These are phyloP conservation scores for Pipistrellus pipistrellus DNA, from an alignment of 2,797 vertebrate species.

Conservation along the genomic window DNA sequence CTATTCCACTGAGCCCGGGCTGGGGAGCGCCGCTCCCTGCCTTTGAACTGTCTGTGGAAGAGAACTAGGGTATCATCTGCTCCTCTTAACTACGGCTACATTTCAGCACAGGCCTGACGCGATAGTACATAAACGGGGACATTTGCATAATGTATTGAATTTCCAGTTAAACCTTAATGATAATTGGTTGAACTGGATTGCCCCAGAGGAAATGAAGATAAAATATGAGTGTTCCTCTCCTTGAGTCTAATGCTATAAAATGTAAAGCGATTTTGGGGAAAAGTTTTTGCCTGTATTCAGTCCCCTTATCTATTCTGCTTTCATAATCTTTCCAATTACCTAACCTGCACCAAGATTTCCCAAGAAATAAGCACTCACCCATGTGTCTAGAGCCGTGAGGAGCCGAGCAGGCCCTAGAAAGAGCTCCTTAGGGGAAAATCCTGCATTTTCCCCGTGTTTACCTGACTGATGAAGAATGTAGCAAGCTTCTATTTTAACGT, in stretches of 20 bases:
- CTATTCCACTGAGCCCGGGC: conserved; percentile 3
- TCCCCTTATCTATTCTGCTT: background rate
- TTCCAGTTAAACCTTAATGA: conserved; percentile 65
- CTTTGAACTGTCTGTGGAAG: conserved; percentile 6
- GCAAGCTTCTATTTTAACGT: background rate
- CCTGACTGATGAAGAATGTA: background rate
- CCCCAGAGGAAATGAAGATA: conserved; percentile 73
- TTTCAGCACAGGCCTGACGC: conserved; percentile 17
- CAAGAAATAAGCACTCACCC: background rate
- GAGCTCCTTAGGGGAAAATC: background rate
- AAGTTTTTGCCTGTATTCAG: background rate
- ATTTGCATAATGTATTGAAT: conserved; percentile 74
- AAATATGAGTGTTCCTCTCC: conserved; percentile 61
- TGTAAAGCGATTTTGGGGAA: conserved; percentile 14
- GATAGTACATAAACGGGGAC: conserved; percentile 46
- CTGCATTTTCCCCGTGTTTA: background rate
- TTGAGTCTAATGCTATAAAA: conserved; percentile 69
- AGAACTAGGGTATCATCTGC: background rate
- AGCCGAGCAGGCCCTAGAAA: background rate
- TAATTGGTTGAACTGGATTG: conserved; percentile 71
- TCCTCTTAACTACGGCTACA: conserved; percentile 41
- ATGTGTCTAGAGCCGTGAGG: background rate
- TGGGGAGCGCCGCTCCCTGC: background rate
- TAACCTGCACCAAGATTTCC: background rate
- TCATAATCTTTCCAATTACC: background rate